Base-by-base conservation (phyloP, 2,797 vertebrate species). In the Pelodytes ibericus region DNA sequence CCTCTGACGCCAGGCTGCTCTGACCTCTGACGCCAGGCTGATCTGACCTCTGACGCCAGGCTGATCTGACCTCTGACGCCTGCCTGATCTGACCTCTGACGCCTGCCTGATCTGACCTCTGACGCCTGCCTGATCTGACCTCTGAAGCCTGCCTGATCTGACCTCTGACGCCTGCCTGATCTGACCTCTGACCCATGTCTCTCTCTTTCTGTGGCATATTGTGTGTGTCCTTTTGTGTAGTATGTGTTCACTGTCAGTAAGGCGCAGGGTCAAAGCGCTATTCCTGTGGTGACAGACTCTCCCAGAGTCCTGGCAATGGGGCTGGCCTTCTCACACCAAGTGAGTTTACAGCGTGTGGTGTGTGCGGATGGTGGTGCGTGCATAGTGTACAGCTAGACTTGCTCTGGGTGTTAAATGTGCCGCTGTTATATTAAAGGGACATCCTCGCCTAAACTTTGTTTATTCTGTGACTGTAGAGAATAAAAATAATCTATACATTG, bases 231-330 rank as follows among this genome's bases (percentile, higher is more conserved):
- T 26, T 85, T 72, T 86, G 81, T 87, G 90, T 89, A 99, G 97
- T 99, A 94, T 94, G 93, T 97, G 88, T 96, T 95, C 86, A 97
- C 96, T 87, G 90, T 96, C 89, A 96, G 95, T 92, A 96, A 97
- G 81, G 94, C 95, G 89, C 94, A 95, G 86, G 95, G 94, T 93
- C 96, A 97, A 94, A 94, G 92, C 87, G 89, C 94, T 91, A 92
- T 94, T 92, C 92, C 96, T 86, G 90, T 95, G 92, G 93, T 96
- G 86, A 93, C 90, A 90, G 94, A 97, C 89, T 97, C 92, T 88
- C 92, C 97, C 93, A 97, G 94, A 92, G 95, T 97, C 82, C 96
- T 95, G 85, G 83, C 94, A 92, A 91, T 95, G 91, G 93, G 93
- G 88, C 91, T 88, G 94, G 93, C 94, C 91, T 95, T 94, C 91